Percentiles rank a stretch among this genome's conserved stretches.
These are phyloP conservation scores for Neria commutata DNA, from an alignment of 2,888 invertebrate genomes.

Conservation along the genomic window DNA sequence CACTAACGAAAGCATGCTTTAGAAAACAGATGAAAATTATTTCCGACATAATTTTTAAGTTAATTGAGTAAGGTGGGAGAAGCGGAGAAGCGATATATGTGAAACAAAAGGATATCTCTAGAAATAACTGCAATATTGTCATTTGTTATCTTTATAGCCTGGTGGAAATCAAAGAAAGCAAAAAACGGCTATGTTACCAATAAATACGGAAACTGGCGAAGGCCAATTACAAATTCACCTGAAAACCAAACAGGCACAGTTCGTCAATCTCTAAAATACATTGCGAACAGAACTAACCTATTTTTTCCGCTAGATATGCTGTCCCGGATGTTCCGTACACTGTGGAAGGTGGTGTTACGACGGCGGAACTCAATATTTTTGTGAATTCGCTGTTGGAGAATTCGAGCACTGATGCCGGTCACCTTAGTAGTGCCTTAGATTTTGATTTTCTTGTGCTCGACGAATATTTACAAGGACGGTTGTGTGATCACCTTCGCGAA, in stretches of 20 bases:
- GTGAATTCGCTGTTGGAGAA: constrained; percentile 74
- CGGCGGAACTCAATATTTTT: constrained; percentile 75
- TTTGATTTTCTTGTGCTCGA: constrained; percentile 89
- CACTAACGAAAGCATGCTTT: too few species aligned
- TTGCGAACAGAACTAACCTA: not conserved
- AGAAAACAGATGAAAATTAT: too few species aligned
- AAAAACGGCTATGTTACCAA: constrained; percentile 27
- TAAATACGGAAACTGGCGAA: constrained; percentile 61
- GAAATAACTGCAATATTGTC: too few species aligned
- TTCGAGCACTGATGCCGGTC: constrained; percentile 16
- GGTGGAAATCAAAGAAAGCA: constrained; percentile 10
- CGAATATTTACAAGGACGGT: constrained; percentile 71
- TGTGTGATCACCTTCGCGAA: constrained; percentile 78
- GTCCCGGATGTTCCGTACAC: constrained; percentile 85
- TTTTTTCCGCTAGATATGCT: constrained; percentile 71
- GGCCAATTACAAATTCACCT: constrained; percentile 79
- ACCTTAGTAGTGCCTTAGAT: constrained; percentile 58
- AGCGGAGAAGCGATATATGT: too few species aligned
- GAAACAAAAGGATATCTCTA: too few species aligned
- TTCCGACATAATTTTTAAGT: too few species aligned
- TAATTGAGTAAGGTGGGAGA: too few species aligned
- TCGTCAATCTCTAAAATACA: not conserved
- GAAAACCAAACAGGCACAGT: constrained; percentile 82
- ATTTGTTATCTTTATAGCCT: too few species aligned
- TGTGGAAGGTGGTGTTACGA: constrained; percentile 74